A percentile compares a stretch with the other conserved stretches of the same genome.
Evolutionary conservation across 30 jellyfish, hydroid and myxozoan genomes (phyloP).

Genomic region (Pelagia noctiluca): DNA sequence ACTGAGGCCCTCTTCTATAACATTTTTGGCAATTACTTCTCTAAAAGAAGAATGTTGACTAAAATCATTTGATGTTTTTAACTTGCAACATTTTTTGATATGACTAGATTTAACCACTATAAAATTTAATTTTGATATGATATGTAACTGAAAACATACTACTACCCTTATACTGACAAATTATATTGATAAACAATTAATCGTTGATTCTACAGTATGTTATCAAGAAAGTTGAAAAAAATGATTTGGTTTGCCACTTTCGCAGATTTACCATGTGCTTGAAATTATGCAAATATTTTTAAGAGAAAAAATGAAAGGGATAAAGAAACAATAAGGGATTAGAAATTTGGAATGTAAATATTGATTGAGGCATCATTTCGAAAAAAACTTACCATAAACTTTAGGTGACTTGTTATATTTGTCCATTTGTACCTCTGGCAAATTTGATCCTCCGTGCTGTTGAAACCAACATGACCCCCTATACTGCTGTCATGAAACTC

Average conservation of each 20-base stretch:
- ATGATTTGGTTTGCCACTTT: too few relatives aligned
- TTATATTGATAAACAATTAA: too few relatives aligned
- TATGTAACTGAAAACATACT: too few relatives aligned
- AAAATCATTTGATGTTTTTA: background rate
- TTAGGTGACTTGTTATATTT: slow-evolving; percentile 37
- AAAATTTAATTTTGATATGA: too few relatives aligned
- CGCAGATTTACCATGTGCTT: too few relatives aligned
- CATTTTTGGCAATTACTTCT: slow-evolving; percentile 17
- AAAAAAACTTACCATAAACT: slow-evolving; percentile 26
- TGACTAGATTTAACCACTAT: background rate
- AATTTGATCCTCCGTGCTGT: slow-evolving; percentile 8
- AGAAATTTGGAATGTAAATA: too few relatives aligned
- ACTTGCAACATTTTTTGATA: background rate
- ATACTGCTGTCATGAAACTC: slow-evolving; percentile 46
- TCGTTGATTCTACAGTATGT: too few relatives aligned
- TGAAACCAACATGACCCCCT: slow-evolving; percentile 40
- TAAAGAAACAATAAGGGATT: background rate
- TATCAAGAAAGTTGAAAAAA: too few relatives aligned
- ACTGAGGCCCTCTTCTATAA: slow-evolving; percentile 32
- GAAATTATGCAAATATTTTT: too few relatives aligned
- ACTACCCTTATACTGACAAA: too few relatives aligned
- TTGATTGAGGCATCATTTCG: too few relatives aligned
- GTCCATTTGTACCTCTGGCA: slow-evolving; percentile 25
- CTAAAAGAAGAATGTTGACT: background rate
- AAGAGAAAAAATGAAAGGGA: background rate